Percentiles rank a stretch among this genome's conserved stretches.
Evolutionary conservation across 2,113 vertebrate species (phyloP).

Genomic region (Bubalus kerabau): DNA sequence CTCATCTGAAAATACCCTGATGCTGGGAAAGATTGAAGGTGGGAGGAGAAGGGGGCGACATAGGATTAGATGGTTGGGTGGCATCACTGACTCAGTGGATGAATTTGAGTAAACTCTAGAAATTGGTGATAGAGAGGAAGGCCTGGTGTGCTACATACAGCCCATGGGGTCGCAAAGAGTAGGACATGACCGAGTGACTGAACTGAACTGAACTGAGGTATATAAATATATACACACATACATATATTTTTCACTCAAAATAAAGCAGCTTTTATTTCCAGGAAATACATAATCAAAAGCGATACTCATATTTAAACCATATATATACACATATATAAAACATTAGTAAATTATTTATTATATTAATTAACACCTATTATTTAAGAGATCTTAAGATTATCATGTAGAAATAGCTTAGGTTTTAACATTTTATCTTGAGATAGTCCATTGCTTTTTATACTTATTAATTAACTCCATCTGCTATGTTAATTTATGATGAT

Average conservation of each 20-base stretch:
- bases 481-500: background rate
- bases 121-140: background rate
- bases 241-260: background rate
- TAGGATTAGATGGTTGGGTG: too few species aligned
- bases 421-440: background rate
- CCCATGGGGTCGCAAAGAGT: accelerated
- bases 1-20: background rate
- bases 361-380: background rate
- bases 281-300: background rate
- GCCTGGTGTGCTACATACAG: background rate
- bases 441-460: background rate
- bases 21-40: background rate
- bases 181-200: background rate
- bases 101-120: background rate
- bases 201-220: background rate
- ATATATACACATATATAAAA: background rate
- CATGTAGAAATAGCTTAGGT: background rate
- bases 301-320: background rate
- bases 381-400: background rate
- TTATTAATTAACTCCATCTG: background rate
- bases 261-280: background rate
- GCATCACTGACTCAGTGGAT: background rate
- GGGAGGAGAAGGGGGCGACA: background rate
- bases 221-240: background rate
- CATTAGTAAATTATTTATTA: background rate